Evolutionary conservation across 2,888 invertebrate species (phyloP), one percentile per base, ranked within the genome.

Genomic region (Hoplodrina ambigua): DNA sequence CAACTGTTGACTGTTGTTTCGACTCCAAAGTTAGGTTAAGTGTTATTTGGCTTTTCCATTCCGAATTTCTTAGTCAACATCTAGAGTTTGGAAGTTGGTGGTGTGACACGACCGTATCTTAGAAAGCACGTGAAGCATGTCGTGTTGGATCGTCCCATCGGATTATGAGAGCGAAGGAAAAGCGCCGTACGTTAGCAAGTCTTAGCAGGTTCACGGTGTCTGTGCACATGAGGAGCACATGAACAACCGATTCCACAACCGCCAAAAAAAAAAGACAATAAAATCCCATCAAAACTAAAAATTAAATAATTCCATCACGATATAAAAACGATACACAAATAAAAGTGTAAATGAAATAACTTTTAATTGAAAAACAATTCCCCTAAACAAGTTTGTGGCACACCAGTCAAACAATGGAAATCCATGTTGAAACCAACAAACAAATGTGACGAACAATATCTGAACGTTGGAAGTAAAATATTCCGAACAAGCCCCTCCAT

Each of bases 391-490:
- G 49, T 75, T 84, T 77, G 58, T 30, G 57, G 74, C 33, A 54
- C 15, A 65, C 54, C 66, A 57, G 33, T 6, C 46, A 68, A 65
- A 74, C 70, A 83, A 82, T 69, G 57, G 62, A 11, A 69, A 78
- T 68, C 49, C 56, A 64, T 71, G 62, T 76, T 72, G 55, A 66
- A 76, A 69, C 64, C 66, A 17, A 70, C 63, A 72, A 77, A 84
- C 49, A 78, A 59, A 60, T 67, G 53, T 53, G 71, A 74, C 70
- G 78, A 73, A 81, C 58, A 80, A 85, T 78, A 75, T 77, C 59
- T 76, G 73, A 80, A 80, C 44, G 69, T 78, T 80, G 70, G 69
- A 17, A 64, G 70, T 78, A 74, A 82, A 78, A 82, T 81, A 82
- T 82, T 79, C 68, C 50, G 41, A 56, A 63, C 72, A 56, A 58